Evolutionary conservation across 1,140 invertebrate genomes (phyloP).

Genomic region (Adelges cooleyi): DNA sequence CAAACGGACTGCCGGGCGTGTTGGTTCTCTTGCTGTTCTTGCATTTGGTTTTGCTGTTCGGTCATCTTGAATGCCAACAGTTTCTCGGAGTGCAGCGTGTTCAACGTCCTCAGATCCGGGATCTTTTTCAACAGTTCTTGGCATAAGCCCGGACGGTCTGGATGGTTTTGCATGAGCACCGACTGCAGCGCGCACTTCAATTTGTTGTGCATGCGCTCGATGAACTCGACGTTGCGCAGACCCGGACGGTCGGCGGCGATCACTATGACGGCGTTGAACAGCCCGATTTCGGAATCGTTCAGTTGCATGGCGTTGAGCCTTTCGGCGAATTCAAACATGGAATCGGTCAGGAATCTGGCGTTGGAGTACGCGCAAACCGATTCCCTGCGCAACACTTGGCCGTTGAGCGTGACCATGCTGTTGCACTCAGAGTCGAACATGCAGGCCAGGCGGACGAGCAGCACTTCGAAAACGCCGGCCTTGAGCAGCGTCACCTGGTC

Average conservation of each 20-base stretch:
- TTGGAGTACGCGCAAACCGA: conserved; percentile 81
- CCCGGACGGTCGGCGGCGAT: conserved; percentile 87
- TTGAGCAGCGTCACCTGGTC: conserved; percentile 95
- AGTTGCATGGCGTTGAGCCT: conserved; percentile 79
- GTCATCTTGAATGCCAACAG: conserved; percentile 84
- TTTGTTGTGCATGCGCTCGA: conserved; percentile 83
- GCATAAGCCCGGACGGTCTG: conserved; percentile 62
- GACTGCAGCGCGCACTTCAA: conserved; percentile 73
- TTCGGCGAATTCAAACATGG: conserved; percentile 94
- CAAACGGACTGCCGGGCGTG: conserved; percentile 33
- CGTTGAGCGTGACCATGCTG: conserved; percentile 85
- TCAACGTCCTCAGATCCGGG: conserved; percentile 85
- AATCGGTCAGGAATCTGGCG: conserved; percentile 86
- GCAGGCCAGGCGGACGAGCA: conserved; percentile 82
- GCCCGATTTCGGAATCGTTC: conserved; percentile 81
- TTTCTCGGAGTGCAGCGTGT: conserved; percentile 93
- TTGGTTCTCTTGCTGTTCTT: conserved; percentile 35
- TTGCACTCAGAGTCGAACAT: conserved; percentile 85
- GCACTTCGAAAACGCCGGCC: conserved; percentile 86
- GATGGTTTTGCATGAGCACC: conserved; percentile 78
- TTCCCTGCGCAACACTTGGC: conserved; percentile 78
- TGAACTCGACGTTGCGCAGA: conserved; percentile 77
- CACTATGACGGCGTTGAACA: conserved; percentile 90
- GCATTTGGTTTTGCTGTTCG: conserved; percentile 64
- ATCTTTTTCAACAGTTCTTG: conserved; percentile 85